Base-by-base conservation (phyloP, 37 sponge, comb jelly and placozoan species). In the Spongilla lacustris region DNA sequence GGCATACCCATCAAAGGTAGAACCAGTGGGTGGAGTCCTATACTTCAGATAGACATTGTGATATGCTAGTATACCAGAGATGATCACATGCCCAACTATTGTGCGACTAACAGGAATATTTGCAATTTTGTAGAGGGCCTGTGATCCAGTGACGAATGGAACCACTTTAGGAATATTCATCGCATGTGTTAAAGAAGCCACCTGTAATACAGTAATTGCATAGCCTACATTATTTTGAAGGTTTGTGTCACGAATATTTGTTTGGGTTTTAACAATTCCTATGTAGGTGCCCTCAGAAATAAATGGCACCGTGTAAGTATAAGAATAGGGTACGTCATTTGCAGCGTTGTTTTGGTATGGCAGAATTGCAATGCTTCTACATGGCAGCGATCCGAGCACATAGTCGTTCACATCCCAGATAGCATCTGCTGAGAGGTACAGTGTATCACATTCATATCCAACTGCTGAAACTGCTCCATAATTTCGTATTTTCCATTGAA, bases 361-460 rank as follows among this genome's bases (percentile, higher is more conserved):
- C 27, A 24, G 49, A 26, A 85, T 67, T 1, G 23, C 68, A 68
- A 85, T 8, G 19, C 3, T 23, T n/a, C 74, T 23, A 31, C 85
- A 85, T 41, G 35, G 78, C 26, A 78, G 69, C 4, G 24, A 24
- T 14, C 85, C 85, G 8, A 85, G 4, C 46, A 69, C 78, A 10
- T 21, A 17, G 29, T 85, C 85, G 9, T 25, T 2, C 0, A 76
- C 36, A 68, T 85, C 85, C 85, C 85, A 85, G 23, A 29, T 21
- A 5, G 68, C 26, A 68, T 85, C 85, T 14, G 69, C 78, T 24
- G 85, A 85, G 22, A 85, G 32, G 31, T 85, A 85, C n/a, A 85
- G 41, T 23, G 78, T 85, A 70, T 85, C 85, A 77, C 85, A 85
- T 29, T 85, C 77, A 71, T 85, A 85, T 17, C 78, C 85, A 36